Percentiles rank a stretch among this genome's conserved stretches.
Conservation (phyloP, 2,113 vertebrate genomes). For the Osmerus eperlanus region DNA sequence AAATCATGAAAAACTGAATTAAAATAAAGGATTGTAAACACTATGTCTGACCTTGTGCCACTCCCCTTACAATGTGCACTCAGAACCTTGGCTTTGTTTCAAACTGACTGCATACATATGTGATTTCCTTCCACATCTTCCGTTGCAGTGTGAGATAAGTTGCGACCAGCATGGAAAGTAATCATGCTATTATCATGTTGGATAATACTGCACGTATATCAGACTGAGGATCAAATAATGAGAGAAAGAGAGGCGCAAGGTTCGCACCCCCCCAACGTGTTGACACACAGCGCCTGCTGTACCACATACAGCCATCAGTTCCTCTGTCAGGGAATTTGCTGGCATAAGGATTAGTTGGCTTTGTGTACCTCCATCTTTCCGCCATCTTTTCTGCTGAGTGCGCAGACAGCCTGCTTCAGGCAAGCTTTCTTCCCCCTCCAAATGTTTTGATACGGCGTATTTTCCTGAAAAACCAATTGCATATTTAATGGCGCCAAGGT, state of each 20-base stretch:
- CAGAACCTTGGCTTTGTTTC: neutral
- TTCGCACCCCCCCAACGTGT: neutral
- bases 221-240: neutral
- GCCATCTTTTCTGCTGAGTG: neutral
- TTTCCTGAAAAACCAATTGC: neutral
- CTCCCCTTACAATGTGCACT: neutral
- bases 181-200: conserved; percentile 9
- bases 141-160: conserved; percentile 7
- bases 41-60: neutral
- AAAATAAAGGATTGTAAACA: neutral
- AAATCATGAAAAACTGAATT: neutral
- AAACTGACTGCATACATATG: neutral
- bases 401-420: neutral
- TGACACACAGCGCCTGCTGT: neutral
- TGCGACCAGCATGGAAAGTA: neutral
- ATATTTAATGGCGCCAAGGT: conserved; percentile 5
- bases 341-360: neutral
- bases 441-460: neutral
- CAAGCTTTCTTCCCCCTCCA: too few relatives aligned
- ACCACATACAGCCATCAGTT: neutral
- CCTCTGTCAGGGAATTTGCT: neutral
- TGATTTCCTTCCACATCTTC: conserved; percentile 17
- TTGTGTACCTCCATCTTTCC: neutral
- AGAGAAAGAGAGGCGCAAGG: neutral
- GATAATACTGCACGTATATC: conserved; percentile 20